Evolutionary conservation across 2,888 invertebrate species (phyloP), one percentile per base, ranked within the genome.

Genomic region (Idaea aversata): DNA sequence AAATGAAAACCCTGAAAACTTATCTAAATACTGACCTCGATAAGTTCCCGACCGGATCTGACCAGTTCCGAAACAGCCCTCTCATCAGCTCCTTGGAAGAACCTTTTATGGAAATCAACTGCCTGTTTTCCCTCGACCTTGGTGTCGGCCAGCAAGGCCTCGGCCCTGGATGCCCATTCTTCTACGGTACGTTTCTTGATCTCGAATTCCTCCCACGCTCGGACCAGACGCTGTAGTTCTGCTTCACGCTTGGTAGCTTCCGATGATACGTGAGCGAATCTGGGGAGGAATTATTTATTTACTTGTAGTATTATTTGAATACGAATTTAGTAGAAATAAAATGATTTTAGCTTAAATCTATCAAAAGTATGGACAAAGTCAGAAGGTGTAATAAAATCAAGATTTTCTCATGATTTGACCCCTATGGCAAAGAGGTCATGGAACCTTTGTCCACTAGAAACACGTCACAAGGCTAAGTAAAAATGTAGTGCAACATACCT

Each of bases 1-100:
- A 25, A 25, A 25, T 25, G 25, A 25, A 2, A 25, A 2, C 25
- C 3, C 25, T 25, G 25, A 25, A 25, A 25, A 25, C 25, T 25
- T 25, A 25, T 25, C 25, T 25, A 25, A 25, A 58, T n/a, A 66
- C 94, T 59, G 85, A 90, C 71, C 96, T 96, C 84, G 95, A 93
- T 85, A 34, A 93, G 85, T 80, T 97, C 96, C 72, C 97, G 95
- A 15, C 96, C 97, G 5, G 96, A 95, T 65, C 96, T 94, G 0
- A 96, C 95, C 63, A 98, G 91, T 77, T 97, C 96, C 34, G 96
- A 95, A 64, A 97, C 96, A 90, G 97, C 97, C 68, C 95, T 94
- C 79, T 98, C 97, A 80, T 98, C 97, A 0, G 97, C 96, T 68
- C 96, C 96, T 75, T 97, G 96, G 90, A 98, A 98, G 93, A 98